These are phyloP conservation scores for Drosophila orosa DNA, from an alignment of 1,140 invertebrate species.

Conservation along the genomic window DNA sequence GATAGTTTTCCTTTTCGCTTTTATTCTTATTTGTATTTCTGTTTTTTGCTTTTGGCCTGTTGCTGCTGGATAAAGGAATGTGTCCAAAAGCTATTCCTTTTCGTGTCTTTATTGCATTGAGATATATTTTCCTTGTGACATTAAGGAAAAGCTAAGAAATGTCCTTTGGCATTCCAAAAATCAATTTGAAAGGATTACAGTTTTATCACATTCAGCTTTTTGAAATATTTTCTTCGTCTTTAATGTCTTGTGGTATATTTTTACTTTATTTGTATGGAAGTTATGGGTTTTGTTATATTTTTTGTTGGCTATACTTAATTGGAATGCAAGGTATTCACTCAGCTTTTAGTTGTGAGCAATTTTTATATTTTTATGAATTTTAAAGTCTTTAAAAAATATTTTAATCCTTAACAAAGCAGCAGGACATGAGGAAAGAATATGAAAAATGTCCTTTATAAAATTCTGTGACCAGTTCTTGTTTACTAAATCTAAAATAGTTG, in stretches of 20 bases:
- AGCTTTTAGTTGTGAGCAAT: too few species aligned
- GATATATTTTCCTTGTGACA: slow-evolving; percentile 22
- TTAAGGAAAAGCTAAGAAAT: slow-evolving; percentile 1
- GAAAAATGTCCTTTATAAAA: background rate
- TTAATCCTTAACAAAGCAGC: background rate
- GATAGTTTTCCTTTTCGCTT: slow-evolving; percentile 5
- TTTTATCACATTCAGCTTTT: background rate
- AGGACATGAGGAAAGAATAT: background rate
- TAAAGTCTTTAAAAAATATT: background rate
- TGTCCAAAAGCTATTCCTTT: background rate
- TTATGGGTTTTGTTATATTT: background rate
- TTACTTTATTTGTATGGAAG: background rate
- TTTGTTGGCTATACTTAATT: background rate
- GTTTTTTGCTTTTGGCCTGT: slow-evolving; percentile 2
- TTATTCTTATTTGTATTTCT: slow-evolving; percentile 3
- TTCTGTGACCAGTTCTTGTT: background rate
- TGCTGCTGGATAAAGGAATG: slow-evolving; percentile 37
- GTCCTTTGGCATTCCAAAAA: slow-evolving; percentile 2
- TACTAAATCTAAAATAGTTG: background rate
- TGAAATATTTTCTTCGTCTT: background rate
- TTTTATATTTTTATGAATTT: background rate
- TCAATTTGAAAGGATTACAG: background rate
- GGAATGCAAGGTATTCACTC: background rate
- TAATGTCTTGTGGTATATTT: too few species aligned
- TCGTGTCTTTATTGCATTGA: slow-evolving; percentile 14